Conservation (phyloP, 30 jellyfish, hydroid and myxozoan genomes). For the Sanderia malayensis region DNA sequence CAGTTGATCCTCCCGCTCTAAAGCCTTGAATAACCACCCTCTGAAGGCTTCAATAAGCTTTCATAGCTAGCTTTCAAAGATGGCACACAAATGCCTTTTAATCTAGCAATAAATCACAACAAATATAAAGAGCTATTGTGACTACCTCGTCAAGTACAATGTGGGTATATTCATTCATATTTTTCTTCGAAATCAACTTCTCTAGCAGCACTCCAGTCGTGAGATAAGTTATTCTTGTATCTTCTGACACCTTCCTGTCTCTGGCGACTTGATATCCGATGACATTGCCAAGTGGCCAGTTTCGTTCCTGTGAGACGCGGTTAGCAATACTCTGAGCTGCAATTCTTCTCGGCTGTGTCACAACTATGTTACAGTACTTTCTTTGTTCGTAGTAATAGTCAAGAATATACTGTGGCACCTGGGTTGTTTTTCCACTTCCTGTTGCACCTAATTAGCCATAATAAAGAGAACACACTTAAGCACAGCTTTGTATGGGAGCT, state of each 20-base stretch:
- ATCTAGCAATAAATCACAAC: no score
- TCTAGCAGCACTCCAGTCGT: constrained; percentile 98
- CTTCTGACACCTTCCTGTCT: constrained; percentile 75
- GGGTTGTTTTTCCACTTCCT: constrained; percentile 99
- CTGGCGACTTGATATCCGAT: constrained; percentile 97
- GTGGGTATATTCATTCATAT: constrained; percentile 90
- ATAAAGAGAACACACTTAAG: no score
- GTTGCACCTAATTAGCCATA: constrained; percentile 98
- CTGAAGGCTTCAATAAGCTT: no score
- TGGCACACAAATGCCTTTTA: no score
- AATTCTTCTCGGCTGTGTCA: constrained; percentile 97
- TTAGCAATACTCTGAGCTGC: constrained; percentile 97
- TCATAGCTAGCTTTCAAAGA: no score
- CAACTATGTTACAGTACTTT: constrained; percentile 91
- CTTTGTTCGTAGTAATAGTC: constrained; percentile 70
- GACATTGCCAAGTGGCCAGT: constrained; percentile 93
- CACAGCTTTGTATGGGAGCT: no score
- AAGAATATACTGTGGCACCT: constrained; percentile 93
- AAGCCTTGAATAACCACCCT: no score
- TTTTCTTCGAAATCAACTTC: constrained; percentile 59
- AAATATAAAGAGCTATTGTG: no score
- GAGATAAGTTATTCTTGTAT: constrained; percentile 91
- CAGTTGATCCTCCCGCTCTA: no score
- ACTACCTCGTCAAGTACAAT: constrained; percentile 96
- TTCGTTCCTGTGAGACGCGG: constrained; percentile 86